These are phyloP conservation scores for Xestia rhomboidea DNA, from an alignment of 2,888 invertebrate species.

Conservation along the genomic window DNA sequence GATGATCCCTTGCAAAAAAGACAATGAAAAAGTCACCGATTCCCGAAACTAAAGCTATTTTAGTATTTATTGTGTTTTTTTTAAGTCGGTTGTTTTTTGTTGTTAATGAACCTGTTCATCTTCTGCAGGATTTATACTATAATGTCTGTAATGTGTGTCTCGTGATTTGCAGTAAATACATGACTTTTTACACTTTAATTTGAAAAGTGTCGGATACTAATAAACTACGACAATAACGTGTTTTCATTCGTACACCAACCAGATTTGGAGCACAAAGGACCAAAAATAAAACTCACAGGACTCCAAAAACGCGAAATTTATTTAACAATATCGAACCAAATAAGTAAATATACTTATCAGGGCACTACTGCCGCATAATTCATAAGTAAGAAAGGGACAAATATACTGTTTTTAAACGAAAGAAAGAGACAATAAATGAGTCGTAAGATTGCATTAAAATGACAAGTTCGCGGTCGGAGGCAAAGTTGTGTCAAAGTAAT, in stretches of 20 bases:
- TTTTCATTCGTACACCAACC: background rate
- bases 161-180: background rate
- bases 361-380: constrained; percentile 42
- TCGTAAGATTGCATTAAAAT: constrained; percentile 72
- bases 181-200: background rate
- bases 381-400: constrained; percentile 41
- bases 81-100: background rate
- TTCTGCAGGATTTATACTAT: background rate
- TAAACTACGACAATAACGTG: constrained; percentile 11
- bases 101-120: background rate
- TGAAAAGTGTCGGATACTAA: background rate
- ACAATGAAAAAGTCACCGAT: too few relatives aligned
- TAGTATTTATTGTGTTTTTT: too few relatives aligned
- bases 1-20: too few relatives aligned
- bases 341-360: constrained; percentile 56
- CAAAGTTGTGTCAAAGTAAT: constrained; percentile 52
- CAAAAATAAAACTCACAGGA: constrained; percentile 20
- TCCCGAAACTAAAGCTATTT: too few relatives aligned
- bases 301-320: constrained; percentile 41
- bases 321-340: constrained; percentile 40
- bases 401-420: constrained; percentile 17
- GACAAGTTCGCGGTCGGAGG: constrained; percentile 61
- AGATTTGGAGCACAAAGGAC: background rate
- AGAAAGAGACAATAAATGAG: constrained; percentile 52
- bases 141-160: too few relatives aligned